These are phyloP conservation scores for Hypsibius dujardini DNA, from an alignment of 1,140 invertebrate species.

Conservation along the genomic window DNA sequence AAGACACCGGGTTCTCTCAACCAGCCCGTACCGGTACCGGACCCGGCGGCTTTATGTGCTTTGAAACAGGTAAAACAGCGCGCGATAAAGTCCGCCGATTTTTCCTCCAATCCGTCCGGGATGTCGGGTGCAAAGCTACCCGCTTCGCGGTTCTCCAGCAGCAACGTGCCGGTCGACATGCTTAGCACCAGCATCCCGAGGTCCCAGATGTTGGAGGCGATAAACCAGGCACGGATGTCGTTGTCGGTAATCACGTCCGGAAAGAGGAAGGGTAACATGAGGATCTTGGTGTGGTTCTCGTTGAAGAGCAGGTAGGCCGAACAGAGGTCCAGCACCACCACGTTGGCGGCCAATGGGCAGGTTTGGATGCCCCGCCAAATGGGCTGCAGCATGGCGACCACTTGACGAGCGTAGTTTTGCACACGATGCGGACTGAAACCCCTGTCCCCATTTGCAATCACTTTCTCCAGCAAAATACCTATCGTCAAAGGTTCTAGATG, in stretches of 20 bases:
- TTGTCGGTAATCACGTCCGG: conserved; percentile 1
- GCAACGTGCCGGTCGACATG: background rate
- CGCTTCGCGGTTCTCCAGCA: background rate
- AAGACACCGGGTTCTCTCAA: background rate
- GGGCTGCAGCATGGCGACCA: background rate
- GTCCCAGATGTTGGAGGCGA: background rate
- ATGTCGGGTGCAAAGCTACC: background rate
- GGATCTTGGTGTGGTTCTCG: background rate
- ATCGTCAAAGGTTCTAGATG: background rate
- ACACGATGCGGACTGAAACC: background rate
- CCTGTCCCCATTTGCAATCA: background rate
- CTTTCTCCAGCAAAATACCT: background rate
- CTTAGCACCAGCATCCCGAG: background rate
- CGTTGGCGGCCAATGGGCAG: background rate
- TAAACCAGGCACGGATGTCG: background rate
- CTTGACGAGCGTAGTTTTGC: background rate
- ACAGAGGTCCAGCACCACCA: background rate
- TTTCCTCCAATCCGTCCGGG: background rate
- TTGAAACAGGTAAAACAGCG: conserved; percentile 5
- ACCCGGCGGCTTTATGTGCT: background rate
- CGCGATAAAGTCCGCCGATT: background rate
- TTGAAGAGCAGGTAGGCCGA: background rate
- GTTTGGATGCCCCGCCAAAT: background rate
- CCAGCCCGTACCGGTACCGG: background rate
- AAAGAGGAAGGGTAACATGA: background rate